These are phyloP conservation scores for Zaprionus vittiger DNA, from an alignment of 1,140 invertebrate genomes.

Conservation along the genomic window DNA sequence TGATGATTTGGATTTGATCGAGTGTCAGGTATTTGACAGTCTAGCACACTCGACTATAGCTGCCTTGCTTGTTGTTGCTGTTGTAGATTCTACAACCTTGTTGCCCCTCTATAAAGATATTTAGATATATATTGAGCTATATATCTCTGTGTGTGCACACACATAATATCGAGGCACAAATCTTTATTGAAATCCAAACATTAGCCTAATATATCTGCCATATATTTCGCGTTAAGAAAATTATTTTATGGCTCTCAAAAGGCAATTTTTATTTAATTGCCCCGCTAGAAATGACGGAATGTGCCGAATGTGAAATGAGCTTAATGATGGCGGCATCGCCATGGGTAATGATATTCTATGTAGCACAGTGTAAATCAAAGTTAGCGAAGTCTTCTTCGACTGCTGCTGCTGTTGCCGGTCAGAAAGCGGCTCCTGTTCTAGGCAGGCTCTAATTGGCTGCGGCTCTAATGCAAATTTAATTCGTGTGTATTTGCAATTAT, in stretches of 20 bases:
- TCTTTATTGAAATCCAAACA: slow-evolving; percentile 63
- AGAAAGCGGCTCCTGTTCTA: slow-evolving; percentile 23
- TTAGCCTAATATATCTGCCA: slow-evolving; percentile 55
- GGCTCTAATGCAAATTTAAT: slow-evolving; percentile 81
- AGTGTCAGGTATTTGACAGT: no score
- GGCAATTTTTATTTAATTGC: slow-evolving; percentile 54
- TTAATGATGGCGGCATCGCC: no score
- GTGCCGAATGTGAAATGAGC: background rate
- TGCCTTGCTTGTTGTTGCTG: slow-evolving; percentile 11
- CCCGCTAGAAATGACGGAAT: background rate
- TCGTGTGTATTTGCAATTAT: slow-evolving; percentile 79
- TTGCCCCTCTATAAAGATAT: slow-evolving; percentile 23
- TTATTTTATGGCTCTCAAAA: slow-evolving; percentile 41
- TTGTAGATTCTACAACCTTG: slow-evolving; percentile 34
- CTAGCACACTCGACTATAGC: no score
- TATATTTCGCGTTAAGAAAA: slow-evolving; percentile 51
- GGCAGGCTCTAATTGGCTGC: slow-evolving; percentile 67
- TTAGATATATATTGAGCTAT: slow-evolving; percentile 5
- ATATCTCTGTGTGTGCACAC: slow-evolving; percentile 7
- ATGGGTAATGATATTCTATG: background rate
- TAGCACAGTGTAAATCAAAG: slow-evolving; percentile 1
- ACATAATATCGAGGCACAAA: slow-evolving; percentile 51
- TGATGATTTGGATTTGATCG: no score
- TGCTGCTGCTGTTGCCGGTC: slow-evolving; percentile 1
- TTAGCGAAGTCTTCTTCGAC: background rate